A percentile compares a stretch with the other conserved stretches of the same genome.
These are phyloP conservation scores for Centropristis striata DNA, from an alignment of 2,113 vertebrate genomes.

Conservation along the genomic window DNA sequence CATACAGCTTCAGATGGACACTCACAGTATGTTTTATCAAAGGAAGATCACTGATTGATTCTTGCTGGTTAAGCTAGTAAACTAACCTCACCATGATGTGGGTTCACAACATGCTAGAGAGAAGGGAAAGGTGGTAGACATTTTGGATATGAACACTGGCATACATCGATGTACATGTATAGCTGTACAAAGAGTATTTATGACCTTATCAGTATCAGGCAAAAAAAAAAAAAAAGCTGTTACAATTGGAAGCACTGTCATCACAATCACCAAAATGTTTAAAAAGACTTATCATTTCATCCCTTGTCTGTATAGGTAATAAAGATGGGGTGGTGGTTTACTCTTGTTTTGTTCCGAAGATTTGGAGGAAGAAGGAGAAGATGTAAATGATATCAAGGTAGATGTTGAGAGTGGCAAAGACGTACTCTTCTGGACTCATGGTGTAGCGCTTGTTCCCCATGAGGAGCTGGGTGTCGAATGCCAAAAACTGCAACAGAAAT, in stretches of 20 bases:
- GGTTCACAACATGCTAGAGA: slow-evolving; percentile 58
- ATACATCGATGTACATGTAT: slow-evolving; percentile 3
- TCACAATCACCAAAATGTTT: slow-evolving; percentile 26
- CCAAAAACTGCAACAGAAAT: slow-evolving; percentile 89
- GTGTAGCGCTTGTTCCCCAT: slow-evolving; percentile 92
- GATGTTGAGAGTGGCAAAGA: slow-evolving; percentile 96
- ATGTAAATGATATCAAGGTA: slow-evolving; percentile 96
- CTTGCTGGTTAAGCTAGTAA: slow-evolving; percentile 38
- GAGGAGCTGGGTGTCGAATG: slow-evolving; percentile 94
- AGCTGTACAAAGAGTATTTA: slow-evolving; percentile 23
- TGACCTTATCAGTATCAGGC: slow-evolving; percentile 22
- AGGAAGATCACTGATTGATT: slow-evolving; percentile 21
- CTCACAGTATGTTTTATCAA: slow-evolving; percentile 27
- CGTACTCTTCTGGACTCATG: slow-evolving; percentile 94
- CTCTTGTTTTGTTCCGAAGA: slow-evolving; percentile 90
- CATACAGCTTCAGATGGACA: slow-evolving; percentile 30
- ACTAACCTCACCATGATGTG: slow-evolving; percentile 26
- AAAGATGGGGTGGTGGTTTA: slow-evolving; percentile 68
- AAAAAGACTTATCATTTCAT: slow-evolving; percentile 21
- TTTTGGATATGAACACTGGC: slow-evolving; percentile 17
- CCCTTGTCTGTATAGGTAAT: neutral
- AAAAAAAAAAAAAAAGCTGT: slow-evolving; percentile 35
- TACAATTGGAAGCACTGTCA: slow-evolving; percentile 44
- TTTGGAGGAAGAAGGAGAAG: slow-evolving; percentile 94
- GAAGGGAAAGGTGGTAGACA: slow-evolving; percentile 14